Conservation (phyloP, 2,888 invertebrate species). For the Drosophila leonis region DNA sequence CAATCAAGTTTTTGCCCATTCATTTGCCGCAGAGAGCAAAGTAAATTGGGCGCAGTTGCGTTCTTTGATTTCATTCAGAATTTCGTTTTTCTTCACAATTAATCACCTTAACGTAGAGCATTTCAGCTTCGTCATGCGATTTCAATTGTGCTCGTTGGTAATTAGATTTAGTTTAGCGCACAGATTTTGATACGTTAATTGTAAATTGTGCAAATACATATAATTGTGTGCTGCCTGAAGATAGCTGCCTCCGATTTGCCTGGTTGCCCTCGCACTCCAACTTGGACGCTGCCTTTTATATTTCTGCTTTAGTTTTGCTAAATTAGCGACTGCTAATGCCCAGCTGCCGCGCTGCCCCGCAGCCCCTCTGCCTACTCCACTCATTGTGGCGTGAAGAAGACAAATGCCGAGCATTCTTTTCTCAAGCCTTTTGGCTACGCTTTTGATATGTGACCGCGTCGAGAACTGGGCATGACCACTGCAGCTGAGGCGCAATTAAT, state of each 20-base stretch:
- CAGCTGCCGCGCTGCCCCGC: not conserved
- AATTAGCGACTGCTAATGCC: slow-evolving; percentile 60
- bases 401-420: slow-evolving; percentile 75
- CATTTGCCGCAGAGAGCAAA: not conserved
- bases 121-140: slow-evolving; percentile 31
- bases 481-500: slow-evolving; percentile 65
- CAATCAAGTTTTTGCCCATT: not conserved
- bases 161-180: slow-evolving; percentile 77
- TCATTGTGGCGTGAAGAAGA: slow-evolving; percentile 72
- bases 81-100: not conserved
- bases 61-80: not conserved
- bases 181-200: slow-evolving; percentile 79
- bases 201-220: slow-evolving; percentile 77
- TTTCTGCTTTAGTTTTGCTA: slow-evolving; percentile 71
- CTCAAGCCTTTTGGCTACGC: slow-evolving; percentile 79
- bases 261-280: slow-evolving; percentile 40
- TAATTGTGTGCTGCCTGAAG: slow-evolving; percentile 63
- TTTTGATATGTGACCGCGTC: slow-evolving; percentile 71
- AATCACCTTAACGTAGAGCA: slow-evolving; percentile 36
- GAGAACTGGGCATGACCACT: slow-evolving; percentile 36
- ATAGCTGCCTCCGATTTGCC: slow-evolving; percentile 62
- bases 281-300: slow-evolving; percentile 10
- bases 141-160: slow-evolving; percentile 45
- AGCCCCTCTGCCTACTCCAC: slow-evolving; percentile 21
- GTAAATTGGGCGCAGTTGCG: not conserved